phyloP scores from a whole-genome alignment of 2,888 invertebrate species.

The Trissolcus japonicus region DNA sequence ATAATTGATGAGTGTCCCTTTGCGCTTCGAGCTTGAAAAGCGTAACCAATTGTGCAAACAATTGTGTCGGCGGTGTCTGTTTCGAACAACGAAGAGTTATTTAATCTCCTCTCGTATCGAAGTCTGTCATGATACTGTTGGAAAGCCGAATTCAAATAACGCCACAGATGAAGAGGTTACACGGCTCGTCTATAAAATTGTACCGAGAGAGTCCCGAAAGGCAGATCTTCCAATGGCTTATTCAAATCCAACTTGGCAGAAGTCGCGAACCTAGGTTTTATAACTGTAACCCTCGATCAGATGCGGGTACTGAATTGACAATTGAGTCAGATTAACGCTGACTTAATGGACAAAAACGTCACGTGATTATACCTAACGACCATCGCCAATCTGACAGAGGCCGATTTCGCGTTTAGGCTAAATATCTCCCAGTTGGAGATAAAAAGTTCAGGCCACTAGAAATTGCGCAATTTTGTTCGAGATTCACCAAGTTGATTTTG shows the following conservation, averaged over 20 bases:
- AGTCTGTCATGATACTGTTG: constrained; percentile 21
- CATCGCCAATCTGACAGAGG: not conserved
- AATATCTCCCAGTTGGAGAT: not conserved
- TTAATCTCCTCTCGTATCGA: constrained; percentile 1
- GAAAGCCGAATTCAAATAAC: constrained; percentile 4
- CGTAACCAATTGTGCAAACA: not conserved
- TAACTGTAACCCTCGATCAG: constrained; percentile 26
- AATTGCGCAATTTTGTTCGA: too few relatives aligned
- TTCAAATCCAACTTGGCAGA: constrained; percentile 9
- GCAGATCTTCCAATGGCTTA: constrained; percentile 15
- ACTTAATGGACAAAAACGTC: constrained; percentile 2
- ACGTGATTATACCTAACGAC: not conserved
- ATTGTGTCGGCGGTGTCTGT: not conserved
- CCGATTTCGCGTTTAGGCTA: not conserved
- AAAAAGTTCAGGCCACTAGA: not conserved
- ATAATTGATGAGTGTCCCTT: constrained; percentile 42
- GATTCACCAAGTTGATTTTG: too few relatives aligned
- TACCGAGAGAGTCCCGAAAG: not conserved
- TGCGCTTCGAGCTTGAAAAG: constrained; percentile 30
- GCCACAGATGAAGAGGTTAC: not conserved
- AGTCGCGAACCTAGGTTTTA: constrained; percentile 7
- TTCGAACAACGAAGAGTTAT: not conserved
- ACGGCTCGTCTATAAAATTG: not conserved
- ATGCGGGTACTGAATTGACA: constrained; percentile 20
- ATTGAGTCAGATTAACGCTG: constrained; percentile 12